phyloP scores from a whole-genome alignment of 1,140 invertebrate species.

The Probaryconus sp. region DNA sequence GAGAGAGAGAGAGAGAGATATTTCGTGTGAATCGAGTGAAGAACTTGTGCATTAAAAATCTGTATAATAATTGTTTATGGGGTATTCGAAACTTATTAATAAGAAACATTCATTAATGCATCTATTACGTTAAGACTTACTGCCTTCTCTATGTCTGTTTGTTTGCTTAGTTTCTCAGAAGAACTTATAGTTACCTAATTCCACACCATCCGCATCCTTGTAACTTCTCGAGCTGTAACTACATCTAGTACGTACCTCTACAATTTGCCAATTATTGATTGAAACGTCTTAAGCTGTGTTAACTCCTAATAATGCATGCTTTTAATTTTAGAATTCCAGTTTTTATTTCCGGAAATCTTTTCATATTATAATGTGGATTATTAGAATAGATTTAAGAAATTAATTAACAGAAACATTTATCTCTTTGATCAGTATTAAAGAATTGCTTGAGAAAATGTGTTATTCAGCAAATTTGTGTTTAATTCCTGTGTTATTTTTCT shows the following conservation, averaged over 20 bases:
- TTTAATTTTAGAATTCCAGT: conserved; percentile 32
- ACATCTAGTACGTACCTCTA: conserved; percentile 42
- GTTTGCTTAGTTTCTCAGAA: conserved; percentile 21
- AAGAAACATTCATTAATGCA: conserved; percentile 28
- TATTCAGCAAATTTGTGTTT: no score
- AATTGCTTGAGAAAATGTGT: no score
- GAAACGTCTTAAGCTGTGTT: conserved; percentile 38
- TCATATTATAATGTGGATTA: no score
- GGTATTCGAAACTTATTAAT: conserved; percentile 11
- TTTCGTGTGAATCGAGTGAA: no score
- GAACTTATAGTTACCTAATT: conserved; percentile 46
- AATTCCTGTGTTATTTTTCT: no score
- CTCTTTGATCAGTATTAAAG: no score
- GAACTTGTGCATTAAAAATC: conserved; percentile 24
- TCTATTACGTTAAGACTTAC: conserved; percentile 24
- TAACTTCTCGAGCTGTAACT: conserved; percentile 36
- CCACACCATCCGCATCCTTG: conserved; percentile 33
- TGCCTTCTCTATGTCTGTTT: conserved; percentile 28
- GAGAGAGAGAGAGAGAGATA: no score
- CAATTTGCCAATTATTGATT: conserved; percentile 50
- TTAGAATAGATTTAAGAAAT: no score
- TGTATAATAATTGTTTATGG: conserved; percentile 11
- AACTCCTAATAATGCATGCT: conserved; percentile 23
- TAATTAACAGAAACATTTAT: no score
- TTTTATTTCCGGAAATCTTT: no score